phyloP scores from a whole-genome alignment of 2,888 invertebrate genomes.

The Cabera pusaria region DNA sequence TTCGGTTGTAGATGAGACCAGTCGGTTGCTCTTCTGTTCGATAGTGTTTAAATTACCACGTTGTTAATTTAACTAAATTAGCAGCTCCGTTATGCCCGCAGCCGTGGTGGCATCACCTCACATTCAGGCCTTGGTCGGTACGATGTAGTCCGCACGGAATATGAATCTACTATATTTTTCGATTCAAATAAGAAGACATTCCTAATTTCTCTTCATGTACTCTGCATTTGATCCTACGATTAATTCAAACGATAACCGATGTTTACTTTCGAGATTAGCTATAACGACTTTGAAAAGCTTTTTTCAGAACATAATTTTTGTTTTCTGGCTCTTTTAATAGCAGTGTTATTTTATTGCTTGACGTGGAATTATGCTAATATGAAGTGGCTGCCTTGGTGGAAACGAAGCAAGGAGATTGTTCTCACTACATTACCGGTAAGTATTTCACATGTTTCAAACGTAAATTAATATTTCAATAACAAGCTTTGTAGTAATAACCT shows the following conservation, averaged over 20 bases:
- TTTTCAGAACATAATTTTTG: slow-evolving; percentile 14
- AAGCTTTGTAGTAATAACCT: no score
- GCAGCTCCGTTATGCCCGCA: slow-evolving; percentile 30
- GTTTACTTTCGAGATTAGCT: slow-evolving; percentile 16
- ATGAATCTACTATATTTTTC: no score
- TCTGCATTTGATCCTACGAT: slow-evolving; percentile 6
- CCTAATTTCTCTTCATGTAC: no score
- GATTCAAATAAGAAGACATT: not conserved
- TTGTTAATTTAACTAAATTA: slow-evolving; percentile 38
- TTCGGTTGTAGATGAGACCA: no score
- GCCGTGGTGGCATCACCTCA: slow-evolving; percentile 12
- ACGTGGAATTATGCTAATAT: slow-evolving; percentile 22
- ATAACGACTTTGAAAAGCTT: slow-evolving; percentile 18
- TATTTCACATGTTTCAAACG: no score
- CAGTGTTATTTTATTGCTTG: slow-evolving; percentile 20
- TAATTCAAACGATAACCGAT: slow-evolving; percentile 7
- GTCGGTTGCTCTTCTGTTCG: slow-evolving; percentile 15
- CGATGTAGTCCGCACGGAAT: slow-evolving; percentile 10
- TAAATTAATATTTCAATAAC: no score
- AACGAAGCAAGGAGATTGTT: slow-evolving; percentile 26
- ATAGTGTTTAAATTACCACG: slow-evolving; percentile 33
- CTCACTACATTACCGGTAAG: slow-evolving; percentile 31
- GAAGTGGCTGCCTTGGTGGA: slow-evolving; percentile 37
- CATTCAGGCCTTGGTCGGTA: slow-evolving; percentile 1
- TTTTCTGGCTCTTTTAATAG: slow-evolving; percentile 10